Base-by-base conservation (phyloP, 2,888 invertebrate genomes). In the Caprella mutica region DNA sequence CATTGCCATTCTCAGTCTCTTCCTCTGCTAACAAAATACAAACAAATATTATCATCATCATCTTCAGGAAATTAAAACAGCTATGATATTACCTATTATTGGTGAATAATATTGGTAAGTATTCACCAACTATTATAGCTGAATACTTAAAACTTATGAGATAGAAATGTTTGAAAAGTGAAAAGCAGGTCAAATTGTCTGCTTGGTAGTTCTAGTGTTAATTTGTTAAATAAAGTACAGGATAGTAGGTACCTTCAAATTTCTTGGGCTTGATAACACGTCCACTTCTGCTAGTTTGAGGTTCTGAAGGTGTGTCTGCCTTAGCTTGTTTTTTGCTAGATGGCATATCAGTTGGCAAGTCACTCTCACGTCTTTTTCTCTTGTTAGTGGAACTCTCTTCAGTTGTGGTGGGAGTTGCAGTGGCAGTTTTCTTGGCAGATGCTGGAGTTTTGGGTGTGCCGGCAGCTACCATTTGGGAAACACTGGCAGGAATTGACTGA, bases 261-360 rank as follows among this genome's bases (percentile, higher is more conserved):
- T 64, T 64, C 30, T 64, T 64, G 17, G 63, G 63, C 30, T 64
- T 64, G 17, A 64, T 64, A 19, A 64, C 39, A 14, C 59, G 52
- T 6, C 63, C 63, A 52, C 63, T 64, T 21, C 63, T 55, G 44
- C 63, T 64, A 21, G 59, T 52, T 29, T 64, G 63, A 14, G 59
- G 59, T 24, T 59, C 57, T 24, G 56, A 52, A 23, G 52, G 23
- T n/a, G 55, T 24, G 5, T 57, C 59, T 29, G 21, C 29, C 30
- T 46, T 46, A 3, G 46, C 46, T 9, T 27, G 29, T 17, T 52
- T 52, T 26, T 53, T 53, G 23, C n/a, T 39, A 38, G 42, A 19
- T 2, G 53, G 42, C 9, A 27, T 26, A 2, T 42, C 53, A 42
- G n/a, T 29, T 5, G 26, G 14, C n/a, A n/a, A n/a, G 17, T 40